Evolutionary conservation across 1,140 invertebrate genomes (phyloP), one percentile per base, ranked within the genome.

Genomic region (Andrena cerasifolii): DNA sequence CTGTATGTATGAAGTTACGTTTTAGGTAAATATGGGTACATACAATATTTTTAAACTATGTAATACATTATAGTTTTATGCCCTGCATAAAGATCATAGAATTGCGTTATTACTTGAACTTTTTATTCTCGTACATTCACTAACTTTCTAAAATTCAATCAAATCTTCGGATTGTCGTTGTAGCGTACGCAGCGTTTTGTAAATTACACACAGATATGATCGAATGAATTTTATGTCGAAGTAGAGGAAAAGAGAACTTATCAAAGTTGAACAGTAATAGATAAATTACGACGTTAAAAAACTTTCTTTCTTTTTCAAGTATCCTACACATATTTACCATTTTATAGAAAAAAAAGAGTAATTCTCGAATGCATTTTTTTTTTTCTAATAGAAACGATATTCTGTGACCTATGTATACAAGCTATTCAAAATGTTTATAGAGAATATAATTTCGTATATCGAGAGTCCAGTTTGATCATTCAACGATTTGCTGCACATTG

Each of bases 21-120:
- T 85, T 58, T 84, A 78, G 71, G 70, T 66, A 85, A 79, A 78
- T 75, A 85, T 79, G 82, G 82, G 82, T 83, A 83, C 26, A 79
- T 70, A 81, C 24, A 56, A 82, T 86, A 86, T 86, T 86, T 86
- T 86, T 79, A 79, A 86, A 85, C 43, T 76, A 85, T 78, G 56
- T 78, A 78, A 77, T 80, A 75, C 73, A 68, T 80, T 81, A 84
- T 70, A 81, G 21, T 56, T 78, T 78, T 84, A 77, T 68, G 74
- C 71, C 49, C 43, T 75, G 58, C 56, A 28, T 51, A 80, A 84
- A 45, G 58, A 45, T 80, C 68, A 49, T 45, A 80, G 21, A 54
- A 67, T 73, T 82, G 33, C 33, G 54, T 83, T 83, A 78, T 62
- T 67, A 68, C 78, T 73, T 51, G 45, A 72, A 80, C 71, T n/a